Conservation (phyloP, 1,140 invertebrate species). For the Tetranychus cinnabarinus region DNA sequence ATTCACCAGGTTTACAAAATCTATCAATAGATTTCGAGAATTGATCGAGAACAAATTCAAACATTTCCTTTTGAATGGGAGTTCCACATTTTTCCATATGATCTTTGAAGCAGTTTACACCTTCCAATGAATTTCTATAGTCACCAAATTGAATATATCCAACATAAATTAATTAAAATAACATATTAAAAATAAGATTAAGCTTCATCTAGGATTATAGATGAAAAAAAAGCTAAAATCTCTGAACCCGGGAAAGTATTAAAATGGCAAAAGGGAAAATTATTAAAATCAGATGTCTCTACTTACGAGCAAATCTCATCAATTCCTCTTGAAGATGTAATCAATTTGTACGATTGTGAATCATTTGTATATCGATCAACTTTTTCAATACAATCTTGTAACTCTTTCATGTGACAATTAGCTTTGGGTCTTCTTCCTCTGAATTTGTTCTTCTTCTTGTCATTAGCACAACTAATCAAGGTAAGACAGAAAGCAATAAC, state of each 20-base stretch:
- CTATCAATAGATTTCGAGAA: constrained; percentile 11
- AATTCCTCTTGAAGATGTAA: constrained; percentile 12
- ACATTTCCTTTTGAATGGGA: constrained; percentile 15
- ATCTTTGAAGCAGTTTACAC: constrained; percentile 11
- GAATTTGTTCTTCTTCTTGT: not conserved
- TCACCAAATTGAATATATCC: not conserved
- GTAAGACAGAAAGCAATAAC: too few species aligned
- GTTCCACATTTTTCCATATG: constrained; percentile 16
- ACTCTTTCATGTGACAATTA: constrained; percentile 14
- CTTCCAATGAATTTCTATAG: constrained; percentile 1
- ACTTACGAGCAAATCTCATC: constrained; percentile 15
- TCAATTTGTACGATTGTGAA: constrained; percentile 7
- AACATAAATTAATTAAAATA: not conserved
- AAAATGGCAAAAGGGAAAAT: too few species aligned
- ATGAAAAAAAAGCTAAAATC: not conserved
- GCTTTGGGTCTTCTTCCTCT: not conserved
- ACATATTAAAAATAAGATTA: not conserved
- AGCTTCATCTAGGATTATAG: not conserved
- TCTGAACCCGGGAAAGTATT: too few species aligned
- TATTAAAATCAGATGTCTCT: not conserved
- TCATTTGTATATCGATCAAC: constrained; percentile 12
- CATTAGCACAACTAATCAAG: not conserved
- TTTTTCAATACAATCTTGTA: constrained; percentile 14
- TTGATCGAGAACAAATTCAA: constrained; percentile 13
- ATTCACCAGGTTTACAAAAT: constrained; percentile 12